These are phyloP conservation scores for Coleophora deauratella DNA, from an alignment of 2,888 invertebrate genomes.

Conservation along the genomic window DNA sequence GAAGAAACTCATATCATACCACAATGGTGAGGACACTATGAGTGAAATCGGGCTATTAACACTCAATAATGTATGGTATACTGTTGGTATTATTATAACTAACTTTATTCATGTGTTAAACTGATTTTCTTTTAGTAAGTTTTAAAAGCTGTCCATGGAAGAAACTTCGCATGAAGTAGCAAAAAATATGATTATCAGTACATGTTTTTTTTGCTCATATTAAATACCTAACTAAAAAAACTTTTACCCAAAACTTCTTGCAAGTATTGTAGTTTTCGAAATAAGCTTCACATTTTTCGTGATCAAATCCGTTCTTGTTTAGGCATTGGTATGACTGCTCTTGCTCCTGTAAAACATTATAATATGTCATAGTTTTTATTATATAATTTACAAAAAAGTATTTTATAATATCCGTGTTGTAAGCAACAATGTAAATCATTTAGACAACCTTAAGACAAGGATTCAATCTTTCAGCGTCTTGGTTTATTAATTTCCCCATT, in stretches of 20 bases:
- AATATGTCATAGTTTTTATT: slow-evolving; percentile 17
- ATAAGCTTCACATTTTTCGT: slow-evolving; percentile 76
- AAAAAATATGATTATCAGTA: too few species aligned
- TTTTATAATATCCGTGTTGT: slow-evolving; percentile 5
- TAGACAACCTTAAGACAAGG: slow-evolving; percentile 52
- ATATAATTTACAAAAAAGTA: neutral
- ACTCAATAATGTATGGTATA: too few species aligned
- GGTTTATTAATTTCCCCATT: slow-evolving; percentile 43
- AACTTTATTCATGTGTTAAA: too few species aligned
- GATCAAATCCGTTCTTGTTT: slow-evolving; percentile 78
- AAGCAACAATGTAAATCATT: neutral
- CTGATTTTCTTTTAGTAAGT: too few species aligned
- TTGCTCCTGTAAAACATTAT: slow-evolving; percentile 76
- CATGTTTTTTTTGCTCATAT: too few species aligned
- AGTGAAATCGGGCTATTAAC: too few species aligned
- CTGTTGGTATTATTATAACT: too few species aligned
- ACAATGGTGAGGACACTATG: too few species aligned
- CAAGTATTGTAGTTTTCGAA: slow-evolving; percentile 87
- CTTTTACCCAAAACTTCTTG: slow-evolving; percentile 86
- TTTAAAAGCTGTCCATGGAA: too few species aligned
- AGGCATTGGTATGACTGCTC: slow-evolving; percentile 81
- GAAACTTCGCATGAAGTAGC: too few species aligned
- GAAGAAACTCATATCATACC: too few species aligned
- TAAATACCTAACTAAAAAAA: too few species aligned
- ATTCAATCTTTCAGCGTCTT: slow-evolving; percentile 48